Conservation (phyloP, 2,888 invertebrate genomes). For the Scaptomyza caliginosa region DNA sequence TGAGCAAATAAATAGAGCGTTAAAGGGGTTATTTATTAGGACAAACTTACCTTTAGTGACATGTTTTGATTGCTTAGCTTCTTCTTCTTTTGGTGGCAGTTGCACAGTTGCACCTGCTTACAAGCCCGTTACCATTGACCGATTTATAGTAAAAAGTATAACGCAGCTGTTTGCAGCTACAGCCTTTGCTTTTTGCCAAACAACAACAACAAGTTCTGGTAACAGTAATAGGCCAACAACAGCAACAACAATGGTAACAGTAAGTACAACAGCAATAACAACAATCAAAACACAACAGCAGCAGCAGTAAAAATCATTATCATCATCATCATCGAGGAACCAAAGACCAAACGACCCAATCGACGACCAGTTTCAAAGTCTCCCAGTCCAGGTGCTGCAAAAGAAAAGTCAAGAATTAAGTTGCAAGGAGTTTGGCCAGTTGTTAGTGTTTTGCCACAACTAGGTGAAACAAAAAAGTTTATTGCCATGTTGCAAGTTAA, state of each 20-base stretch:
- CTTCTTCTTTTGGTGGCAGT: constrained; percentile 22
- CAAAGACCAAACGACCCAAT: constrained; percentile 18
- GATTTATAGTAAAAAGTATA: constrained; percentile 67
- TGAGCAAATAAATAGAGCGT: constrained; percentile 7
- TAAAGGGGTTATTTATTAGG: too few relatives aligned
- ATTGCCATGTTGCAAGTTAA: too few relatives aligned
- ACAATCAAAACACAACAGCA: constrained; percentile 52
- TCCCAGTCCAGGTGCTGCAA: constrained; percentile 46
- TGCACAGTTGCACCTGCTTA: constrained; percentile 70
- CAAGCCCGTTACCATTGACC: constrained; percentile 74
- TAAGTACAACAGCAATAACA: constrained; percentile 46
- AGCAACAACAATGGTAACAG: constrained; percentile 31
- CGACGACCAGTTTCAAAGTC: constrained; percentile 44
- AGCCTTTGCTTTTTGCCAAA: constrained; percentile 1
- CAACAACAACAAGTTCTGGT: constrained; percentile 31
- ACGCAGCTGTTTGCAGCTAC: constrained; percentile 39
- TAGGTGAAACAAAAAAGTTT: too few relatives aligned
- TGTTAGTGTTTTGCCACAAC: constrained; percentile 3
- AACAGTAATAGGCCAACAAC: constrained; percentile 45
- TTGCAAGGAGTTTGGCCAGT: constrained; percentile 18
- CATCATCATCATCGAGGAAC: constrained; percentile 43
- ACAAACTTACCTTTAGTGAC: constrained; percentile 74
- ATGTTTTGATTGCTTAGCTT: constrained; percentile 49
- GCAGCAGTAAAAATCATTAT: constrained; percentile 20
- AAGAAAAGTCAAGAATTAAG: constrained; percentile 42